Evolutionary conservation across 2,797 vertebrate genomes (phyloP), one percentile per base, ranked within the genome.

Genomic region (Pachyuromys duprasi): DNA sequence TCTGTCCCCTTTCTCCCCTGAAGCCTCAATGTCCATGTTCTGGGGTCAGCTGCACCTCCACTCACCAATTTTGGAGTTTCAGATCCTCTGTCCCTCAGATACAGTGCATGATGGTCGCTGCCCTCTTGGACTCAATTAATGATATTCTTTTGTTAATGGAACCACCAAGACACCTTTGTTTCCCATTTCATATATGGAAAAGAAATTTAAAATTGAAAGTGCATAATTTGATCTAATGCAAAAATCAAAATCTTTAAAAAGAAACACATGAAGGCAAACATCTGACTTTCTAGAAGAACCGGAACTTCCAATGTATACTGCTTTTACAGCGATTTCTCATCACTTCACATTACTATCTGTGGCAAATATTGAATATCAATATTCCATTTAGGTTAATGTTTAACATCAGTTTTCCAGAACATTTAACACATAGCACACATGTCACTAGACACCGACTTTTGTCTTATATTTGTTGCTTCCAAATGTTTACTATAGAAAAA

Each of bases 211-310:
- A 42, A 87, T 87, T 72, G 33, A 91, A 95, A 91, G 55, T 31
- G 60, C 84, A 33, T 53, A 81, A 80, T 95, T 57, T 76, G 14
- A 63, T 87, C 31, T 90, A 83, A 72, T 67, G 9, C 60, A 80
- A 94, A 88, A 84, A n/a, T n/a, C n/a, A 84, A 45, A 92, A 28
- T 93, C 75, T 78, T 94, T n/a, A 88, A 28, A 49, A 80, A 87
- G 45, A 84, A 93, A 81, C 84, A 76, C 31, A 57, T 39, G 82
- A 14, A 57, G 39, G 22, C 39, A 91, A 88, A 49, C 72, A 15
- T 72, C 53, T 69, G 31, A 12, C 1, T 95, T 94, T 39, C 83
- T 96, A 75, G 86, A 94, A 80, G 91, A 83, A 75, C 26, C 55
- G n/a, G 31, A 90, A 67, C 33, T 88, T 93, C 76, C 84, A 49